Base-by-base conservation (phyloP, 1,140 invertebrate genomes). In the Papilio polyxenes region DNA sequence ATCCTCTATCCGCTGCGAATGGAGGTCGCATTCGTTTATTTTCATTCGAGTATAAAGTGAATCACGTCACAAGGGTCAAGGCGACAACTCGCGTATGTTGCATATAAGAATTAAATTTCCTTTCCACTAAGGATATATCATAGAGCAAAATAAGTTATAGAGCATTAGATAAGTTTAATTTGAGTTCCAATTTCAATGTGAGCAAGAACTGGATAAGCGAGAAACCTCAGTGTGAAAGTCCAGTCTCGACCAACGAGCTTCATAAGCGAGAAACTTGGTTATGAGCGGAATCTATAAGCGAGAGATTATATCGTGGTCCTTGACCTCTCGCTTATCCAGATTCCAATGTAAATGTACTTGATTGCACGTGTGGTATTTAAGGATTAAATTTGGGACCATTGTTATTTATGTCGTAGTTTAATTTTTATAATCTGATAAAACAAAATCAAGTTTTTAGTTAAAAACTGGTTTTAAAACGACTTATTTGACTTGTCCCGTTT, bases 21-120 rank as follows among this genome's bases (percentile, higher is more conserved):
- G 49, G 69, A 82, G 82, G 82, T 80, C 76, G 82, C 74, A 40
- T 81, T 75, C 48, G 40, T 65, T 49, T 81, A 80, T 83, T 82
- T 40, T 75, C n/a, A 72, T 59, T 81, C 48, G 62, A 75, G 75
- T 80, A 80, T 78, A 51, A 69, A 82, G 82, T 87, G 84, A 85
- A 59, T 87, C 83, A 84, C 40, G 17, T 6, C 62, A 62, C 59
- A 51, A 82, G 84, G 86, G 84, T 87, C 86, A 87, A 85, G 86
- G 84, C 49, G 49, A 80, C 49, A 59, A 15, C 78, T 53, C 80
- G 75, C 75, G 20, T 69, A 37, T 79, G 56, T 56, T 51, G 65
- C 15, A 53, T 17, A 17, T 44, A 53, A 53, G 51, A 53, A 17
- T 17, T 53, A 53, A 53, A 53, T 53, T 53, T 0, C 13, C 51